These are phyloP conservation scores for Saccostrea echinata DNA, from an alignment of 1,140 invertebrate genomes.

Conservation along the genomic window DNA sequence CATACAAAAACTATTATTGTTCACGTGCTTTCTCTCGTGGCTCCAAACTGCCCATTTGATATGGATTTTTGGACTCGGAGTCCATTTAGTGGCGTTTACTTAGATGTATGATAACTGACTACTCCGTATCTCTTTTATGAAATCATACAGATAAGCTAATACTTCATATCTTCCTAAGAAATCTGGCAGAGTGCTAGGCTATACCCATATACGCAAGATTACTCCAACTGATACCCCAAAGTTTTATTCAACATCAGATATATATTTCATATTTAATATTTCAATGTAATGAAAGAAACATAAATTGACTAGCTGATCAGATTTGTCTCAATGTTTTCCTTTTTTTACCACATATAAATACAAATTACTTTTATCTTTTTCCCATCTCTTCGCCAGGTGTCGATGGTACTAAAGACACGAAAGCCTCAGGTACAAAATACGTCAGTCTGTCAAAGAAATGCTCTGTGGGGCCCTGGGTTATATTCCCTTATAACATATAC, in stretches of 20 bases:
- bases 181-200: not conserved
- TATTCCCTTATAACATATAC: not conserved
- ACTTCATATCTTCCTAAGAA: not conserved
- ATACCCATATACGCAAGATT: not conserved
- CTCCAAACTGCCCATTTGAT: too few relatives aligned
- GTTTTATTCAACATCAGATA: not conserved
- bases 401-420: not conserved
- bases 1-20: not conserved
- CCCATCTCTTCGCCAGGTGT: constrained; percentile 6
- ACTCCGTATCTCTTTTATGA: too few relatives aligned
- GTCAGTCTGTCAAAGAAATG: constrained; percentile 9
- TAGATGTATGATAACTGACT: too few relatives aligned
- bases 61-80: too few relatives aligned
- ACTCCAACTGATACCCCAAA: not conserved
- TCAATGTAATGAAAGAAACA: not conserved
- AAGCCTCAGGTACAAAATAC: constrained; percentile 5
- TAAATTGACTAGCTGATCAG: not conserved
- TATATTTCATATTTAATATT: not conserved
- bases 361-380: not conserved
- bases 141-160: not conserved
- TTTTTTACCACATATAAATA: not conserved
- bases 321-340: not conserved
- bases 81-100: too few relatives aligned
- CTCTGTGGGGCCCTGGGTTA: not conserved
- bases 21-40: not conserved